These are phyloP conservation scores for Mellivora capensis DNA, from an alignment of 2,113 vertebrate species.

Conservation along the genomic window DNA sequence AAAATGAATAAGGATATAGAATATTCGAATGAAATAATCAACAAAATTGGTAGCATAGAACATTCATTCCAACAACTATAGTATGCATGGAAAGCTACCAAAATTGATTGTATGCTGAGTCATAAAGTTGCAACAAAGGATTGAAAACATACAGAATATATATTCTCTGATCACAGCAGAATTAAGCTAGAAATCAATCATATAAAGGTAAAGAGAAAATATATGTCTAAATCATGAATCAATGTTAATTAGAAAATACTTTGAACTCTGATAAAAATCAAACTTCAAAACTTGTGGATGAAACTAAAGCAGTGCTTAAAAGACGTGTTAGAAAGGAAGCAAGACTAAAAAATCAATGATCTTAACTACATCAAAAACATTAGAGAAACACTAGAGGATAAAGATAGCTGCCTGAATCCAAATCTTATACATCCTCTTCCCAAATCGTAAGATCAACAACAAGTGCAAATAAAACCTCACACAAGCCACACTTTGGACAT, in stretches of 20 bases:
- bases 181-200: not conserved
- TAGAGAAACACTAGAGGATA: not conserved
- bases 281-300: not conserved
- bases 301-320: not conserved
- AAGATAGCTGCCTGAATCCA: not conserved
- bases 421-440: not conserved
- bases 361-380: not conserved
- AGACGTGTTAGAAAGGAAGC: not conserved
- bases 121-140: not conserved
- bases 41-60: not conserved
- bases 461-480: not conserved
- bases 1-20: no score
- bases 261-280: not conserved
- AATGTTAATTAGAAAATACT: not conserved
- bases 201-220: not conserved
- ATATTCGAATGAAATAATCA: not conserved
- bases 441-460: not conserved
- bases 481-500: not conserved
- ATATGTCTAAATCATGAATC: not conserved
- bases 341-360: not conserved
- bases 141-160: not conserved
- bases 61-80: not conserved
- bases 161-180: not conserved
- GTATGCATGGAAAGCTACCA: not conserved
- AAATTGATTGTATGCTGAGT: not conserved